These are phyloP conservation scores for Catharus bicknelli DNA, from an alignment of 2,113 vertebrate species.

Conservation along the genomic window DNA sequence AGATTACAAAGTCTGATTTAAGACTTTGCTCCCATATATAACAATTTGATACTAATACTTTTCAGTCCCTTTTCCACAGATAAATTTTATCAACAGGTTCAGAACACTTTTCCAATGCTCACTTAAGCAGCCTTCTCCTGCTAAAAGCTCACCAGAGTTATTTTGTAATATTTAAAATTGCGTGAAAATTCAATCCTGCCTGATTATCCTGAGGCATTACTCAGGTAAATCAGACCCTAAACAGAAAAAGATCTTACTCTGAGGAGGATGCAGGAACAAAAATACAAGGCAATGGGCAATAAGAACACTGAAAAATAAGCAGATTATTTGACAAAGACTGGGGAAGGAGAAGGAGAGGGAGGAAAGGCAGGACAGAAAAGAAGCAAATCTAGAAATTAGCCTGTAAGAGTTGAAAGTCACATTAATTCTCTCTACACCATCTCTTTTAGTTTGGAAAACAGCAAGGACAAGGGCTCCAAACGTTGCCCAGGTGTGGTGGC, in stretches of 20 bases:
- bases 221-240: not conserved
- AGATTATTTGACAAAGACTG: not conserved
- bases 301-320: not conserved
- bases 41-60: not conserved
- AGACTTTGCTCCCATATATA: not conserved
- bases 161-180: not conserved
- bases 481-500: no score
- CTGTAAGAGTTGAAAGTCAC: not conserved
- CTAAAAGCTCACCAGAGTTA: not conserved
- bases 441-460: not conserved
- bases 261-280: not conserved
- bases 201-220: not conserved
- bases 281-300: not conserved
- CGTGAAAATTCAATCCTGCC: not conserved
- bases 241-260: not conserved
- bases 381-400: not conserved
- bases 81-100: constrained; percentile 6
- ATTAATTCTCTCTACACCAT: not conserved
- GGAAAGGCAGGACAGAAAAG: not conserved
- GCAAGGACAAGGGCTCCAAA: not conserved
- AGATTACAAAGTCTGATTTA: not conserved
- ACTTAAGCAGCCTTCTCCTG: not conserved
- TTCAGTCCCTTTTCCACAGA: not conserved
- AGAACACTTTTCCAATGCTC: not conserved
- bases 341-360: not conserved